Base-by-base conservation (phyloP, 2,113 vertebrate genomes). In the Astur gentilis region DNA sequence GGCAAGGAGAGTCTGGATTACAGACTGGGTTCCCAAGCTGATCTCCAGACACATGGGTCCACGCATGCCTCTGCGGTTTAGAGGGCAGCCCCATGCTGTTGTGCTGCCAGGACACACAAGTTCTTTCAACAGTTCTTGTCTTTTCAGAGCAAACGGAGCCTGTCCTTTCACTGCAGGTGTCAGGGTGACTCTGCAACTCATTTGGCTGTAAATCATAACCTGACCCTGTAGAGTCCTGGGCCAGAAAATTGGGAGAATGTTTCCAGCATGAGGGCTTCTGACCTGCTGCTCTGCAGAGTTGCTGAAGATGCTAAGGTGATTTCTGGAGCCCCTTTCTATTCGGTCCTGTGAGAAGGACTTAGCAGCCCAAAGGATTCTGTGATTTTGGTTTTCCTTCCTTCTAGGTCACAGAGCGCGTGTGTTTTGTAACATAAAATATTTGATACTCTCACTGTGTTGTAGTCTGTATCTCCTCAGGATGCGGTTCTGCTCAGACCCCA, bases 21-120 rank as follows among this genome's bases (percentile, higher is more conserved):
- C 60, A 36, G 72, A 9, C 69, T 79, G 62, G 6, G 17, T 23
- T 72, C 29, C 64, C 50, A 44, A 18, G 40, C 34, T 21, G n/a
- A 18, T 20, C 26, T 82, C 23, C 57, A 29, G 65, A 17, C 1
- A 2, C 5, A 1, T 32, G 60, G 36, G 17, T 57, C 70, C 31
- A 3, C 2, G 0, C 2, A 0, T 23, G 23, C 12, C 36, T 52
- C 36, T 26, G 20, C 1, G 0, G 80, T 49, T 26, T 21, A n/a
- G 49, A 49, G n/a, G 49, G 27, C 42, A 71, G 44, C 70, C 58
- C 38, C 14, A n/a, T 44, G 52, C 31, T 57, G 20, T 25, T 66
- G n/a, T 82, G 70, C 58, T 76, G 52, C 36, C 1, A 6, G 36
- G 38, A 36, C 20, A 15, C 40, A 17, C 17, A 2, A 9, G 12